These are phyloP conservation scores for Melanotus villosus DNA, from an alignment of 2,888 invertebrate genomes.

Conservation along the genomic window DNA sequence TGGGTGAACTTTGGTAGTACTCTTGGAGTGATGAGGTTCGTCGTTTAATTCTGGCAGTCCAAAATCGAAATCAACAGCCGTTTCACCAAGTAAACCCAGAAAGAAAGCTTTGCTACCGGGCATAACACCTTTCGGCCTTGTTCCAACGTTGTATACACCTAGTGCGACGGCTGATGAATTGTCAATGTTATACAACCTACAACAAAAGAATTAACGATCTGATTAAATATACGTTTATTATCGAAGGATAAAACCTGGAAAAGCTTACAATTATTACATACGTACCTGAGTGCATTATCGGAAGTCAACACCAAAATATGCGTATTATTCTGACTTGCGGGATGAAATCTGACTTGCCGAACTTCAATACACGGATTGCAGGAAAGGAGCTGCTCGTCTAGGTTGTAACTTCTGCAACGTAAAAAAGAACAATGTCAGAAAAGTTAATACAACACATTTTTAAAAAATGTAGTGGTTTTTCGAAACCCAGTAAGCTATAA, in stretches of 20 bases:
- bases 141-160: constrained; percentile 61
- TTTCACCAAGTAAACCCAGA: constrained; percentile 79
- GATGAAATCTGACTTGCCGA: constrained; percentile 88
- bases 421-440: too few species aligned
- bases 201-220: background rate
- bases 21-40: background rate
- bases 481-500: too few species aligned
- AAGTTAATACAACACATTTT: too few species aligned
- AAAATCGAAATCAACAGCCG: constrained; percentile 90
- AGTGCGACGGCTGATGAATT: constrained; percentile 56
- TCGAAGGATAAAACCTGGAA: too few species aligned
- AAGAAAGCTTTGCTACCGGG: constrained; percentile 63
- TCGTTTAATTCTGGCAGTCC: constrained; percentile 70
- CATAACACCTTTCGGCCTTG: constrained; percentile 61
- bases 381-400: constrained; percentile 82
- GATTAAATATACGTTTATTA: too few species aligned
- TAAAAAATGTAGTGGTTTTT: too few species aligned
- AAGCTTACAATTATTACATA: too few species aligned
- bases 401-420: constrained; percentile 76
- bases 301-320: constrained; percentile 87
- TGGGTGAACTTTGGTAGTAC: background rate
- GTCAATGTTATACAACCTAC: constrained; percentile 63
- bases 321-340: constrained; percentile 81
- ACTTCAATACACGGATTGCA: constrained; percentile 80
- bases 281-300: constrained; percentile 87